Evolutionary conservation across 2,113 vertebrate genomes (phyloP).

Genomic region (Gulo gulo): DNA sequence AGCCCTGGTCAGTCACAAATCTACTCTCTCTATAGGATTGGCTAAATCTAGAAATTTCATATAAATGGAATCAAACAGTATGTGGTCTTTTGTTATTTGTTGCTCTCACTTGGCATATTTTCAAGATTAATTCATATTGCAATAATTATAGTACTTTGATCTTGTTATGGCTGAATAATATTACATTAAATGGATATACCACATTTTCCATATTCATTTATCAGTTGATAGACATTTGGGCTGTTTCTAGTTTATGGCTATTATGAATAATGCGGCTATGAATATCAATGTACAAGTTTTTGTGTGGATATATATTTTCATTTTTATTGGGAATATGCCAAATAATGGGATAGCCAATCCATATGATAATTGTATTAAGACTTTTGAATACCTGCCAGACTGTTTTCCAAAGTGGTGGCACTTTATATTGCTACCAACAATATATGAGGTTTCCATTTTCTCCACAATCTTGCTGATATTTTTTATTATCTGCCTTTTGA

Average conservation of each 20-base stretch:
- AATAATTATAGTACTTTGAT: not conserved
- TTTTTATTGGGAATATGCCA: not conserved
- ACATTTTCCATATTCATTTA: not conserved
- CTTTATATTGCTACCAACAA: not conserved
- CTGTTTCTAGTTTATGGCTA: not conserved
- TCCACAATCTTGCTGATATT: not conserved
- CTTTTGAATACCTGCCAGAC: not conserved
- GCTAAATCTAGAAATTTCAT: not conserved
- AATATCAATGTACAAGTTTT: not conserved
- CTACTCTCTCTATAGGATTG: not conserved
- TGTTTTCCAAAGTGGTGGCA: not conserved
- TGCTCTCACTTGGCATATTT: not conserved
- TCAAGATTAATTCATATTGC: not conserved
- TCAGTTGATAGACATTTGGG: not conserved
- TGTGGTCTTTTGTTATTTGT: not conserved
- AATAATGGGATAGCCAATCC: not conserved
- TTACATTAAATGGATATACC: not conserved
- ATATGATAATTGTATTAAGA: not conserved
- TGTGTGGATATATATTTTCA: not conserved
- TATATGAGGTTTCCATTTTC: not conserved
- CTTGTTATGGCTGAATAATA: not conserved
- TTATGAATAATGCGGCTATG: not conserved
- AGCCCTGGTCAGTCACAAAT: not conserved
- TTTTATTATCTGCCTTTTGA: not conserved
- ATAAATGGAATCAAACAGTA: not conserved